Conservation (phyloP, 30 jellyfish, hydroid and myxozoan species). For the Cassiopea andromeda region DNA sequence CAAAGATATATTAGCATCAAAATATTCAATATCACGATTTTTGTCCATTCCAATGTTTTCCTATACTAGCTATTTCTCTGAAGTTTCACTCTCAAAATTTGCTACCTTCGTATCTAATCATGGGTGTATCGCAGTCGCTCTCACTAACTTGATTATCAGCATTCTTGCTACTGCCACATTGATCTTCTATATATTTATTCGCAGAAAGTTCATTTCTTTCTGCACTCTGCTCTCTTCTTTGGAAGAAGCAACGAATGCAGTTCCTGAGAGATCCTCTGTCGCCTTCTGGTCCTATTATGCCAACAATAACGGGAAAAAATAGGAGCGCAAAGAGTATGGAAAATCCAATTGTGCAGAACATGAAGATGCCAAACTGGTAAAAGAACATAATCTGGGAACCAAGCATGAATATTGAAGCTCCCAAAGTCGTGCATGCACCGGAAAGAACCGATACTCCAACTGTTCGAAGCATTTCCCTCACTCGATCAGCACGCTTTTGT, state of each 20-base stretch:
- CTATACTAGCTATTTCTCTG: not conserved
- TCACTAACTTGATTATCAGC: not conserved
- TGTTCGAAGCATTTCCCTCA: slow-evolving; percentile 88
- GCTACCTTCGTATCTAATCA: slow-evolving; percentile 15
- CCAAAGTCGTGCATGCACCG: slow-evolving; percentile 96
- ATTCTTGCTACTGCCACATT: slow-evolving; percentile 41
- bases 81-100: not conserved
- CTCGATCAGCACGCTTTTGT: slow-evolving; percentile 79
- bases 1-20: too few relatives aligned
- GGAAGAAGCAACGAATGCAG: slow-evolving; percentile 50
- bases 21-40: too few relatives aligned
- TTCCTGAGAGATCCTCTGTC: slow-evolving; percentile 79
- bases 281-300: slow-evolving; percentile 94
- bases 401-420: slow-evolving; percentile 97
- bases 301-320: slow-evolving; percentile 79
- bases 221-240: slow-evolving; percentile 1
- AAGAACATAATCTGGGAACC: slow-evolving; percentile 90
- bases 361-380: slow-evolving; percentile 92
- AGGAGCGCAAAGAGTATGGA: slow-evolving; percentile 90
- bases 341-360: slow-evolving; percentile 96
- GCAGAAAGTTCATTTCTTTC: slow-evolving; percentile 13
- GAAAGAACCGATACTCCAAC: slow-evolving; percentile 97
- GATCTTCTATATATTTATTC: slow-evolving; percentile 12
- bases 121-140: slow-evolving; percentile 12
- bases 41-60: too few relatives aligned